These are phyloP conservation scores for Polypterus bichir DNA, from an alignment of 2,113 vertebrate genomes.

Conservation along the genomic window DNA sequence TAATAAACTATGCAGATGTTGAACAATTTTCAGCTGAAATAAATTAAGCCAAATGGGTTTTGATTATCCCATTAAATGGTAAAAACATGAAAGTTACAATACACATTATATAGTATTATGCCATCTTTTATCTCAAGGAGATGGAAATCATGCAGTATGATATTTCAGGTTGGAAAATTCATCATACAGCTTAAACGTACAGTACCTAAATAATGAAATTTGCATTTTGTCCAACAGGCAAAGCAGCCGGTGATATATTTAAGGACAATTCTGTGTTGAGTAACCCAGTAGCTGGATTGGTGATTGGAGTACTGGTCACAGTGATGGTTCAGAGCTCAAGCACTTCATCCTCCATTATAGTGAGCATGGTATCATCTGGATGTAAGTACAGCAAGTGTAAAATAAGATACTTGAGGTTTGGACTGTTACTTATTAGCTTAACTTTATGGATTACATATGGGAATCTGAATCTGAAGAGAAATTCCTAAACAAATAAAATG, in stretches of 20 bases:
- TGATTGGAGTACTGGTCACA: constrained; percentile 89
- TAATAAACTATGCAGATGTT: too few species aligned
- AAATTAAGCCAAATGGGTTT: too few species aligned
- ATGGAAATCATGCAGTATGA: too few species aligned
- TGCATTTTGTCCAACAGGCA: constrained; percentile 47
- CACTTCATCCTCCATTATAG: constrained; percentile 85
- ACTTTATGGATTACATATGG: background rate
- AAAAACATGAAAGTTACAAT: too few species aligned
- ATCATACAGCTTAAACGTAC: too few species aligned
- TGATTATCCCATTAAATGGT: too few species aligned
- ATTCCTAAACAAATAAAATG: too few species aligned
- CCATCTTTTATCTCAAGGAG: too few species aligned
- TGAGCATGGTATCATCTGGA: constrained; percentile 95
- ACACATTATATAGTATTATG: too few species aligned
- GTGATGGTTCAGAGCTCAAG: constrained; percentile 92
- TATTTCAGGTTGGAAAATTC: too few species aligned
- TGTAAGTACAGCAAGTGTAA: constrained; percentile 52
- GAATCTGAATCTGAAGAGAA: background rate
- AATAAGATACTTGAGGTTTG: background rate
- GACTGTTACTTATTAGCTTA: background rate
- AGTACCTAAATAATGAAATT: background rate
- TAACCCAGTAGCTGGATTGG: constrained; percentile 81
- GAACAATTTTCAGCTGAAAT: too few species aligned
- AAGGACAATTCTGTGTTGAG: constrained; percentile 71
- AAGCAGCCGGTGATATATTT: constrained; percentile 88